Evolutionary conservation across 2,113 vertebrate species (phyloP).

Genomic region (Oryzias woworae): DNA sequence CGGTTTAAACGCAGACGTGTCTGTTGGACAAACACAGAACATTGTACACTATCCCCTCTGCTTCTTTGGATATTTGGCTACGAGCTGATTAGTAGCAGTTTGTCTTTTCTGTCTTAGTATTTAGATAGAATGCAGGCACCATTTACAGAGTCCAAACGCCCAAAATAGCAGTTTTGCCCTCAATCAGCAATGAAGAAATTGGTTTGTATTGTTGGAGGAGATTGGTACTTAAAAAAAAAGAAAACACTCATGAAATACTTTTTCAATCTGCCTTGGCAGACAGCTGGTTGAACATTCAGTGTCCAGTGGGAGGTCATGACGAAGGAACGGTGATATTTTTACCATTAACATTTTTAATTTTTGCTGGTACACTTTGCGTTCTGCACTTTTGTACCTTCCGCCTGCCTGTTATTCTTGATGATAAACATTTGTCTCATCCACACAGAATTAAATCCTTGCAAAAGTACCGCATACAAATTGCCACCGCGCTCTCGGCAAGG

Average conservation of each 20-base stretch:
- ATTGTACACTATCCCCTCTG: conserved; percentile 35
- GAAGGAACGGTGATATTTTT: conserved; percentile 9
- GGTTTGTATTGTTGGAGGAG: conserved; percentile 57
- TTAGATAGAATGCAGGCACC: conserved; percentile 51
- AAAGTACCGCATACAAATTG: conserved; percentile 66
- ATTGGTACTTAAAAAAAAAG: conserved; percentile 53
- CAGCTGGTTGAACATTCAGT: conserved; percentile 42
- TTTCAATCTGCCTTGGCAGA: conserved; percentile 46
- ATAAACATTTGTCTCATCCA: conserved; percentile 54
- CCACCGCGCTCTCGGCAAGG: conserved; percentile 54
- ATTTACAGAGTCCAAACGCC: conserved; percentile 48
- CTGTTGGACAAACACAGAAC: conserved; percentile 38
- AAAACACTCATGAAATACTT: conserved; percentile 55
- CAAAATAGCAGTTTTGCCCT: conserved; percentile 62
- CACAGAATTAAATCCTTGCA: conserved; percentile 66
- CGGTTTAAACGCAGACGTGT: conserved; percentile 41
- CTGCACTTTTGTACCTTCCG: conserved; percentile 12
- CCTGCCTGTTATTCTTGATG: conserved; percentile 31
- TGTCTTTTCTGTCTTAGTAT: conserved; percentile 42
- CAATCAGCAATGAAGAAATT: conserved; percentile 62
- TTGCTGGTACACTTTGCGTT: conserved; percentile 12
- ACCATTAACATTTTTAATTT: conserved; percentile 10
- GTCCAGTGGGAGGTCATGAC: conserved; percentile 31
- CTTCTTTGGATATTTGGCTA: conserved; percentile 50
- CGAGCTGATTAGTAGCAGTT: conserved; percentile 54